Percentiles rank a stretch among this genome's conserved stretches.
Evolutionary conservation across 2,888 invertebrate genomes (phyloP).

Genomic region (Ophonus ardosiacus): DNA sequence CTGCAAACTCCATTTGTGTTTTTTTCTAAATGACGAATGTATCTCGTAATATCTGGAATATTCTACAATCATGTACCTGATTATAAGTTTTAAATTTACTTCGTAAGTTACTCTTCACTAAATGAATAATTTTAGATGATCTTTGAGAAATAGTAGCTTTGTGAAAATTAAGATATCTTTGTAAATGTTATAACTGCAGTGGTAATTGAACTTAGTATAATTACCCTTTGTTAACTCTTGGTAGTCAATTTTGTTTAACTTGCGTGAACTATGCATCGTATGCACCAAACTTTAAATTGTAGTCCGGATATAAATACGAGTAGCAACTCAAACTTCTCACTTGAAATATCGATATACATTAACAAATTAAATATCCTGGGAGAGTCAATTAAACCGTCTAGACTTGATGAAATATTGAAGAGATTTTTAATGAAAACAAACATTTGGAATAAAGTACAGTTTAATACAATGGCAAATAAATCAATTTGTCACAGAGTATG

Average conservation of each 20-base stretch:
- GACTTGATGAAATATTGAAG: conserved; percentile 15
- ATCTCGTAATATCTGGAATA: no score
- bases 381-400: not conserved
- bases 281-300: not conserved
- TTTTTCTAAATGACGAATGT: no score
- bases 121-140: not conserved
- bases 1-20: no score
- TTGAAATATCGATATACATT: not conserved
- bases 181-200: not conserved
- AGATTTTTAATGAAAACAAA: not conserved
- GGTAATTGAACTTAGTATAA: not conserved
- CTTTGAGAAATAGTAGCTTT: not conserved
- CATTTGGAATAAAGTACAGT: not conserved
- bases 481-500: not conserved
- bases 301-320: not conserved
- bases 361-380: not conserved
- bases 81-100: no score
- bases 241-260: not conserved
- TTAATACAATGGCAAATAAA: conserved; percentile 17
- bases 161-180: not conserved
- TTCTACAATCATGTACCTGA: no score
- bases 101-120: not conserved
- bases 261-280: not conserved
- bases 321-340: not conserved
- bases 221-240: not conserved